Conservation (phyloP, 2,888 invertebrate species). For the Ptychoptera albimana region DNA sequence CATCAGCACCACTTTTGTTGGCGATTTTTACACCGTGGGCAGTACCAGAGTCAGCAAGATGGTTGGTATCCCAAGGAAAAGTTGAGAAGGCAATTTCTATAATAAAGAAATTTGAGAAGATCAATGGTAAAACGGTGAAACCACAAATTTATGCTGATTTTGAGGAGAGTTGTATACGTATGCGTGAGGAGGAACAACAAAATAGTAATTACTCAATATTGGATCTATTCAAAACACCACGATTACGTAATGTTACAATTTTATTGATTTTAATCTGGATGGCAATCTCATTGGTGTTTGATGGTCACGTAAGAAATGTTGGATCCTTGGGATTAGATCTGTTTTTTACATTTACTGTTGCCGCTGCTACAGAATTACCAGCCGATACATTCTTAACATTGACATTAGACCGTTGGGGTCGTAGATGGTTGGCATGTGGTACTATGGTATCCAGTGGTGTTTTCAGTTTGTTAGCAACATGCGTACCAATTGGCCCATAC, state of each 20-base stretch:
- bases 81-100: conserved; percentile 63
- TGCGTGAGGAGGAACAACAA: conserved; percentile 52
- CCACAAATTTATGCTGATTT: conserved; percentile 59
- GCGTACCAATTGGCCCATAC: conserved; percentile 54
- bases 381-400: conserved; percentile 68
- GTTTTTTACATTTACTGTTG: conserved; percentile 73
- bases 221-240: conserved; percentile 64
- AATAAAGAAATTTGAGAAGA: conserved; percentile 60
- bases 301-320: conserved; percentile 78
- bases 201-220: conserved; percentile 59
- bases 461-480: conserved; percentile 61
- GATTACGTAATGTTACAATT: conserved; percentile 57
- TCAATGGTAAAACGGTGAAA: conserved; percentile 60
- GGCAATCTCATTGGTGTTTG: conserved; percentile 76
- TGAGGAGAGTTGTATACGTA: conserved; percentile 42
- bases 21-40: conserved; percentile 57
- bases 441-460: conserved; percentile 67
- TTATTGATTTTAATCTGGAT: conserved; percentile 75
- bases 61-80: conserved; percentile 75
- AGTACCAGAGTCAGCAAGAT: conserved; percentile 75
- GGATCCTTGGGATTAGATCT: conserved; percentile 67
- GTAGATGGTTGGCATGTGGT: conserved; percentile 71
- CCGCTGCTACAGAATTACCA: conserved; percentile 68
- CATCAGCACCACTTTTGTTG: conserved; percentile 59
- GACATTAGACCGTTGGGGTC: conserved; percentile 57